These are phyloP conservation scores for Conger conger DNA, from an alignment of 2,113 vertebrate genomes.

Conservation along the genomic window DNA sequence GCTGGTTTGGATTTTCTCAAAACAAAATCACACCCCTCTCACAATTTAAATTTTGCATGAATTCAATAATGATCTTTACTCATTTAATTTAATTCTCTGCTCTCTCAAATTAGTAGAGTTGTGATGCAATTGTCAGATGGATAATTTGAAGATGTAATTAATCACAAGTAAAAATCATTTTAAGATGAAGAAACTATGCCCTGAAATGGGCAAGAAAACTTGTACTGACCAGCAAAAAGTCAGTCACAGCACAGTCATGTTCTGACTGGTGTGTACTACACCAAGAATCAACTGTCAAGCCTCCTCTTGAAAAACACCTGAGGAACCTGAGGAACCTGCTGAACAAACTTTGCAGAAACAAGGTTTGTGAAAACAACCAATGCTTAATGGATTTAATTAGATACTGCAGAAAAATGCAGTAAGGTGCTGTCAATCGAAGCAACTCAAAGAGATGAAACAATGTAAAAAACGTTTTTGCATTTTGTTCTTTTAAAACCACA, in stretches of 20 bases:
- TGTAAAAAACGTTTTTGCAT: not conserved
- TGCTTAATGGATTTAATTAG: not conserved
- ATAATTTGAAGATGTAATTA: not conserved
- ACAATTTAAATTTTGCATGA: constrained; percentile 2
- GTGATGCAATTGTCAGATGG: not conserved
- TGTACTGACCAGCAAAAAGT: not conserved
- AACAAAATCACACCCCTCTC: constrained; percentile 1
- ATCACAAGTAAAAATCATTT: not conserved
- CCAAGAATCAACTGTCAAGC: not conserved
- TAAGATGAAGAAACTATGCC: not conserved
- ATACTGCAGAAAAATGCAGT: not conserved
- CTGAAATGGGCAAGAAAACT: not conserved
- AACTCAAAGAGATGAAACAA: not conserved
- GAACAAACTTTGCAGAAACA: not conserved
- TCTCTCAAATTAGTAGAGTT: not conserved
- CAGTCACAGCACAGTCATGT: not conserved
- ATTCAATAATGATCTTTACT: constrained; percentile 16
- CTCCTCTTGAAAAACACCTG: not conserved
- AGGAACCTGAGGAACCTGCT: constrained; percentile 12
- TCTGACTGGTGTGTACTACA: not conserved
- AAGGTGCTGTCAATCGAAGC: not conserved
- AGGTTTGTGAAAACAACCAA: not conserved
- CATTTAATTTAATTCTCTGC: not conserved
- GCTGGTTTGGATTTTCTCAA: not conserved
- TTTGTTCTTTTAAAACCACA: constrained; percentile 10